Conservation (phyloP, 2,113 vertebrate genomes). For the Pituophis catenifer region DNA sequence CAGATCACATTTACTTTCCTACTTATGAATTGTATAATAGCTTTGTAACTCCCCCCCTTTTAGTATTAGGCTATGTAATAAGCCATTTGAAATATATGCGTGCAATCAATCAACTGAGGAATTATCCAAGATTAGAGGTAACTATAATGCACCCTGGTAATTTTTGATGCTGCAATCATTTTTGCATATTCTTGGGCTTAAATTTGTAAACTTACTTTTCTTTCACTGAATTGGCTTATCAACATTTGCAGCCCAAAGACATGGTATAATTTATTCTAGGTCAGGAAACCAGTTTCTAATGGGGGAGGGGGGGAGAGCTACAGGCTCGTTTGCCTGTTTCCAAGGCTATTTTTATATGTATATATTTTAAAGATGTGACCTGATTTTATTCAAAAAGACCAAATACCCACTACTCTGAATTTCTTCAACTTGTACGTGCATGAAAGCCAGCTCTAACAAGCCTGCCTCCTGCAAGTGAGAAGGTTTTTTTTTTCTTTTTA, state of each 20-base stretch:
- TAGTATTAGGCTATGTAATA: not conserved
- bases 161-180: not conserved
- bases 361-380: not conserved
- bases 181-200: not conserved
- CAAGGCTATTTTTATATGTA: not conserved
- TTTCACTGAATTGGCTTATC: not conserved
- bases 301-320: not conserved
- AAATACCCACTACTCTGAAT: slow-evolving; percentile 1
- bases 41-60: not conserved
- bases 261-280: not conserved
- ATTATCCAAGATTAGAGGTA: not conserved
- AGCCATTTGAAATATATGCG: not conserved
- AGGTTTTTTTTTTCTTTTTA: not conserved
- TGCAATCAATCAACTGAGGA: not conserved
- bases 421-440: not conserved
- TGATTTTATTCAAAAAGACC: slow-evolving; percentile 9
- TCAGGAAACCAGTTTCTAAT: not conserved
- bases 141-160: not conserved
- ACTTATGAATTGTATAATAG: not conserved
- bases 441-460: not conserved
- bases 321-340: not conserved
- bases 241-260: not conserved
- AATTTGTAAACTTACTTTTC: not conserved
- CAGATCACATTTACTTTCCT: not conserved
- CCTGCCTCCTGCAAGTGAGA: not conserved